These are phyloP conservation scores for Syngnathus rostellatus DNA, from an alignment of 2,797 vertebrate genomes.

Conservation along the genomic window DNA sequence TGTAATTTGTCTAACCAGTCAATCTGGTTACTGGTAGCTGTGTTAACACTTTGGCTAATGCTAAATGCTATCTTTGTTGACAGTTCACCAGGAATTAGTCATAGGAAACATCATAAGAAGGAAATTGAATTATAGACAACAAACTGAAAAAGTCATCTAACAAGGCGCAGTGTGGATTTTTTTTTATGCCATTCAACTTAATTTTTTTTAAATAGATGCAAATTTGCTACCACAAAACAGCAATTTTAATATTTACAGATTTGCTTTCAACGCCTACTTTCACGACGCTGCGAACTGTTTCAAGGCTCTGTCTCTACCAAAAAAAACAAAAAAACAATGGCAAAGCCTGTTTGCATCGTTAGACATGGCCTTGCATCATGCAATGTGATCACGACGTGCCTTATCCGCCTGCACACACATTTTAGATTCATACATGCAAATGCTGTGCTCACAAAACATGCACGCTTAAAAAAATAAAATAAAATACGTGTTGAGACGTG, in stretches of 20 bases:
- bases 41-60: too few species aligned
- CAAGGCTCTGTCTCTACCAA: not conserved
- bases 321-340: conserved; percentile 6
- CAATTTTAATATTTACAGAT: conserved; percentile 4
- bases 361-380: conserved; percentile 50
- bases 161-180: too few species aligned
- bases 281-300: conserved; percentile 6
- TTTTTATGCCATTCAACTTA: too few species aligned
- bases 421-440: conserved; percentile 28
- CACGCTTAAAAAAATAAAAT: not conserved
- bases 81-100: too few species aligned
- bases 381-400: conserved; percentile 26
- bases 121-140: too few species aligned
- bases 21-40: too few species aligned
- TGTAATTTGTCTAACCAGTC: too few species aligned
- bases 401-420: conserved; percentile 37
- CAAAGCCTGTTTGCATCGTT: conserved; percentile 48
- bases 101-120: too few species aligned
- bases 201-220: not conserved
- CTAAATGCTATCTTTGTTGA: too few species aligned
- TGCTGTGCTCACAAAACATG: not conserved
- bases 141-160: too few species aligned
- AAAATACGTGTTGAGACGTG: not conserved
- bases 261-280: conserved; percentile 11
- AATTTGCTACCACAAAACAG: not conserved